Conservation (phyloP, 2,888 invertebrate species). For the Linnaemya vulpina region DNA sequence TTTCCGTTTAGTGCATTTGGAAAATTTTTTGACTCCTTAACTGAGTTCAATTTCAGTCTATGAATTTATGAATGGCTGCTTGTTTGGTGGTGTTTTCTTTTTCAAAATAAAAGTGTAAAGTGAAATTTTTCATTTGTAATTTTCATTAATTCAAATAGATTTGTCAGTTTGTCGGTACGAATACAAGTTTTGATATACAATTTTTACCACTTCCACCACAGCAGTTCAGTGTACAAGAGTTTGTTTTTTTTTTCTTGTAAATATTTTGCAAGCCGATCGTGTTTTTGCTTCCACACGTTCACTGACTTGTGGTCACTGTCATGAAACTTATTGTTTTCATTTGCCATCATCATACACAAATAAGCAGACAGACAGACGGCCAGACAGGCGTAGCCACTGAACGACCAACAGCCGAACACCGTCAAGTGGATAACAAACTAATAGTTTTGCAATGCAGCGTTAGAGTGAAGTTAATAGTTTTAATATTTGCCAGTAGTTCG, state of each 20-base stretch:
- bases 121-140: constrained; percentile 63
- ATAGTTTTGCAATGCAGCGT: neutral
- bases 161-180: constrained; percentile 27
- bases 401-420: neutral
- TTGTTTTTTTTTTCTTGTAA: neutral
- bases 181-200: constrained; percentile 28
- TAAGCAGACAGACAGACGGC: neutral
- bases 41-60: constrained; percentile 53
- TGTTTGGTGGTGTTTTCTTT: constrained; percentile 13
- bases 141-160: constrained; percentile 65
- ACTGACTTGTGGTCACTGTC: constrained; percentile 67
- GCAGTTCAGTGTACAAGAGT: constrained; percentile 6
- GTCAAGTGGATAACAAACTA: neutral
- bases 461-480: constrained; percentile 23
- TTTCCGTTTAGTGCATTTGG: constrained; percentile 41
- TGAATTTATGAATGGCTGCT: constrained; percentile 35
- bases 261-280: constrained; percentile 15
- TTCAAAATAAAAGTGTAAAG: constrained; percentile 50
- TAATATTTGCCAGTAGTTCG: constrained; percentile 13
- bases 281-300: constrained; percentile 51
- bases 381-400: neutral
- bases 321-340: constrained; percentile 63
- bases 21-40: constrained; percentile 44
- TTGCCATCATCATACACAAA: constrained; percentile 7
- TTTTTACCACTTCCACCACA: constrained; percentile 36